Evolutionary conservation across 2,797 vertebrate species (phyloP).

Genomic region (Sebastes paucispinis): DNA sequence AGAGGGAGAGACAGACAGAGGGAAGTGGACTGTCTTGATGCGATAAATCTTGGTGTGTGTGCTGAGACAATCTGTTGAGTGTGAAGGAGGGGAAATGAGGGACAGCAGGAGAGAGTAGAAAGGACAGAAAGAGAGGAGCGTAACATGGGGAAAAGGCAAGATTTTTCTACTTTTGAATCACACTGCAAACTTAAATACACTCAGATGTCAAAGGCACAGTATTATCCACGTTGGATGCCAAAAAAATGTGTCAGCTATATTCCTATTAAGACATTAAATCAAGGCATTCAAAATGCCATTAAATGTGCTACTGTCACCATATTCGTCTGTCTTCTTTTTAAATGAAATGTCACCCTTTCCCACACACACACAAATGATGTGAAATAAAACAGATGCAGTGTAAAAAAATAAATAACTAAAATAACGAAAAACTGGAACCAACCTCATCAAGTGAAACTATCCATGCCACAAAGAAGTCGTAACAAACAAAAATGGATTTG

Average conservation of each 20-base stretch:
- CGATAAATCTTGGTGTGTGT: slow-evolving; percentile 57
- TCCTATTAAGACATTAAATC: background rate
- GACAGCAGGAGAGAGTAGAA: slow-evolving; percentile 21
- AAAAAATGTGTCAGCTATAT: background rate
- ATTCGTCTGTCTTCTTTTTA: background rate
- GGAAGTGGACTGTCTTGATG: slow-evolving; percentile 56
- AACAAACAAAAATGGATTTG: slow-evolving; percentile 40
- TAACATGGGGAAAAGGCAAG: background rate
- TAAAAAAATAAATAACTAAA: background rate
- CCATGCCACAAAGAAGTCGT: slow-evolving; percentile 38
- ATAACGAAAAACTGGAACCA: slow-evolving; percentile 29
- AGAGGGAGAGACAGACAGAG: slow-evolving; percentile 40
- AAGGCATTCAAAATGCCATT: background rate
- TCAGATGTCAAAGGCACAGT: background rate
- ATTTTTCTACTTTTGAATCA: background rate
- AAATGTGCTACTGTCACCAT: background rate
- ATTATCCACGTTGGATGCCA: background rate
- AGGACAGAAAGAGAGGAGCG: background rate
- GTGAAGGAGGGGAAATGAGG: slow-evolving; percentile 48
- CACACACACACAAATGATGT: background rate
- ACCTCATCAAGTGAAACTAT: slow-evolving; percentile 61
- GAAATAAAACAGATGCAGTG: background rate
- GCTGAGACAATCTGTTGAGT: slow-evolving; percentile 57
- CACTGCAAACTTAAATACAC: background rate
- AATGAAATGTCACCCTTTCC: background rate